Percentiles rank a stretch among this genome's conserved stretches.
Evolutionary conservation across 1,140 invertebrate genomes (phyloP).

Genomic region (Arctopsyche grandis): DNA sequence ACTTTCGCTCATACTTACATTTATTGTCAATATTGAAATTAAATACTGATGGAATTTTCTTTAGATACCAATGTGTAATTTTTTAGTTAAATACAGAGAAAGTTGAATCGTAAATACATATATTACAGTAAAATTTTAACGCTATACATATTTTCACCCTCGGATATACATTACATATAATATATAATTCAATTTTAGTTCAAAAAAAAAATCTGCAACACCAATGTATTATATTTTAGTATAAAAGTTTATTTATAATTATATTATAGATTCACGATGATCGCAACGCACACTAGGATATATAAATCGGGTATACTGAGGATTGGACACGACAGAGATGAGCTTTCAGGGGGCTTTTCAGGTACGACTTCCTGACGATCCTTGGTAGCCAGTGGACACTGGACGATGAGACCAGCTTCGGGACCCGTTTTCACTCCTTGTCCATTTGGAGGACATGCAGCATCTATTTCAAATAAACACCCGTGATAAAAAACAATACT

Average conservation of each 20-base stretch:
- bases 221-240: not conserved
- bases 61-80: too few species aligned
- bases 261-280: too few species aligned
- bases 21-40: not conserved
- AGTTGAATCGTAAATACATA: not conserved
- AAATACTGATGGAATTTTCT: not conserved
- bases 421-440: slow-evolving; percentile 35
- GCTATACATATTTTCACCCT: not conserved
- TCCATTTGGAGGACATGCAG: slow-evolving; percentile 44
- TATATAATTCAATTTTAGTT: not conserved
- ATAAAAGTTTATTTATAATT: too few species aligned
- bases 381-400: slow-evolving; percentile 51
- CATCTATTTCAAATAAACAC: slow-evolving; percentile 44
- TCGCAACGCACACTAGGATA: too few species aligned
- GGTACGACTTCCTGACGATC: slow-evolving; percentile 51
- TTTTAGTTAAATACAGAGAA: too few species aligned
- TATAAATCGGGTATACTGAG: not conserved
- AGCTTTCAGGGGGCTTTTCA: slow-evolving; percentile 29
- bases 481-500: not conserved
- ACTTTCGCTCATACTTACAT: slow-evolving; percentile 1
- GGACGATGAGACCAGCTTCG: slow-evolving; percentile 50
- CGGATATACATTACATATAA: not conserved
- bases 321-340: not conserved
- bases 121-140: not conserved
- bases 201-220: not conserved